Evolutionary conservation across 2,797 vertebrate genomes (phyloP).

Genomic region (Macropus fuliginosus): DNA sequence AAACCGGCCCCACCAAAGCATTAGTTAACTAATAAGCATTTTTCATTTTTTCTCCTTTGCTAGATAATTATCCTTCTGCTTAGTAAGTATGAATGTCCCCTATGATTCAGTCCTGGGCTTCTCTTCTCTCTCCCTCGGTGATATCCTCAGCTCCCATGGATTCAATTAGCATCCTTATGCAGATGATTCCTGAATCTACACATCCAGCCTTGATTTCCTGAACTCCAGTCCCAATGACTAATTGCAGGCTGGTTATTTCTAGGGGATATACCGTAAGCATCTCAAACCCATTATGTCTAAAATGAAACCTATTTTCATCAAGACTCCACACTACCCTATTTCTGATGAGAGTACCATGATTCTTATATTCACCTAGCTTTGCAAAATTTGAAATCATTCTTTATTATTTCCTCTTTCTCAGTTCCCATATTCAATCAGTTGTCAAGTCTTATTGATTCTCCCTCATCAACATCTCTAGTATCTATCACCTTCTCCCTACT

Average conservation of each 20-base stretch:
- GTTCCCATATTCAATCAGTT: neutral
- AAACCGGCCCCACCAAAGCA: neutral
- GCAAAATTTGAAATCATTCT: neutral
- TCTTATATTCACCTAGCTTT: neutral
- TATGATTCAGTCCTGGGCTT: neutral
- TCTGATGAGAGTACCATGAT: neutral
- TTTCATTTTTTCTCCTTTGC: neutral
- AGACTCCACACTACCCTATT: neutral
- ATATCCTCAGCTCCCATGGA: neutral
- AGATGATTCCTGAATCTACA: neutral
- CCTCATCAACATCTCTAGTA: neutral
- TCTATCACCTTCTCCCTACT: neutral
- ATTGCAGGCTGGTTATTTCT: neutral
- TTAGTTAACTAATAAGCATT: neutral
- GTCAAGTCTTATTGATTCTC: neutral
- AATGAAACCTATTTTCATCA: neutral
- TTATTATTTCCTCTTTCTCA: neutral
- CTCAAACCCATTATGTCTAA: neutral
- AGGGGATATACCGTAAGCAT: neutral
- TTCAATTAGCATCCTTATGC: neutral
- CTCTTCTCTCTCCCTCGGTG: neutral
- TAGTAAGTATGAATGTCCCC: neutral
- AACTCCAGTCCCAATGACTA: neutral
- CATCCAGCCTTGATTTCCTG: neutral
- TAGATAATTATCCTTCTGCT: neutral